Conservation (phyloP, 2,797 vertebrate genomes). For the Bradypus variegatus region DNA sequence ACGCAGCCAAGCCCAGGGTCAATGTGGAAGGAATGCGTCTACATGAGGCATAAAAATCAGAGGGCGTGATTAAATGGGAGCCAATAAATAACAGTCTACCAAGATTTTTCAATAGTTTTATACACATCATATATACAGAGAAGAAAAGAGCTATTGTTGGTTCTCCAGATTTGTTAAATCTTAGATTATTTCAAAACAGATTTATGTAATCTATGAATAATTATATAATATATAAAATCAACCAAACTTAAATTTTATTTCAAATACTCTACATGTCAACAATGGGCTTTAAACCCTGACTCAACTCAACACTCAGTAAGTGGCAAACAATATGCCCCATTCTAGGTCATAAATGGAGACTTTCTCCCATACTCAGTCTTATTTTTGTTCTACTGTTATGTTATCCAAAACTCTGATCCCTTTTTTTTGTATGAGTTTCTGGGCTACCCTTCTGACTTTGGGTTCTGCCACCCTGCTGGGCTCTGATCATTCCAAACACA, state of each 20-base stretch:
- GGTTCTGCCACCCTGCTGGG: background rate
- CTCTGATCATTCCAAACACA: too few relatives aligned
- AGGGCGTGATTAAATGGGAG: background rate
- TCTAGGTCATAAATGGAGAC: background rate
- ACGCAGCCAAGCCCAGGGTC: rapidly evolving
- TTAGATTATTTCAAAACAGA: background rate
- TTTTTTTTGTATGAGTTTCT: background rate
- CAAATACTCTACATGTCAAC: background rate
- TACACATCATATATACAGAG: background rate
- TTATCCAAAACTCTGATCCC: background rate
- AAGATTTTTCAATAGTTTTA: background rate
- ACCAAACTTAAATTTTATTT: background rate
- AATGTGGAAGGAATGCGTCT: background rate
- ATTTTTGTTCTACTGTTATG: background rate
- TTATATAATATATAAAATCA: background rate
- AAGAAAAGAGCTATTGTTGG: background rate
- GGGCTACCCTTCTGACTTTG: background rate
- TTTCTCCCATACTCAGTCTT: background rate
- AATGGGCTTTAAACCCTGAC: background rate
- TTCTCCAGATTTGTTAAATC: background rate
- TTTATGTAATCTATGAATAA: background rate
- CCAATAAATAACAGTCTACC: background rate
- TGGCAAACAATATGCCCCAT: background rate
- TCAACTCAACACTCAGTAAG: background rate
- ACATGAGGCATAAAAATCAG: background rate